These are phyloP conservation scores for Drosophila nannoptera DNA, from an alignment of 1,140 invertebrate genomes.

Conservation along the genomic window DNA sequence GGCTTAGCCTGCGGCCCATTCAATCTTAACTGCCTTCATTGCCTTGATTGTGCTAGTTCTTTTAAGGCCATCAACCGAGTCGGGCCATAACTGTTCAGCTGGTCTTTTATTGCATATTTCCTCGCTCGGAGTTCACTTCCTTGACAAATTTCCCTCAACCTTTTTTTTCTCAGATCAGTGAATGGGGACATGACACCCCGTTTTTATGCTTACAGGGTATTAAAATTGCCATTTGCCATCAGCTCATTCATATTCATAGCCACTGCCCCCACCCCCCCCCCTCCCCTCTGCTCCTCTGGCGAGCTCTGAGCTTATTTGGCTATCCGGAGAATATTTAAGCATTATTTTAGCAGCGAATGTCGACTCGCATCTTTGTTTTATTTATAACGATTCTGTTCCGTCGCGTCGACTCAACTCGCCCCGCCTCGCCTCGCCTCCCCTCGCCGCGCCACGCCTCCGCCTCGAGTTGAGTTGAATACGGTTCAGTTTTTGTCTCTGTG, in stretches of 20 bases:
- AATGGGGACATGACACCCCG: neutral
- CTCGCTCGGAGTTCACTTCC: neutral
- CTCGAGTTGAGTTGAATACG: neutral
- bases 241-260: slow-evolving; percentile 70
- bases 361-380: slow-evolving; percentile 55
- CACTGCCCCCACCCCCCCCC: neutral
- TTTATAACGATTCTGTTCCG: slow-evolving; percentile 57
- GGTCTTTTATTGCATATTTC: neutral
- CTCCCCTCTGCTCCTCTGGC: neutral
- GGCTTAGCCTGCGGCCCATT: no score
- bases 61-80: no score
- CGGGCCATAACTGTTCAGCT: no score
- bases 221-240: slow-evolving; percentile 24
- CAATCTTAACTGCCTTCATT: no score
- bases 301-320: slow-evolving; percentile 17
- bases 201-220: slow-evolving; percentile 14
- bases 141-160: neutral
- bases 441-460: neutral
- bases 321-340: slow-evolving; percentile 59
- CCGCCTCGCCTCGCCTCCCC: neutral
- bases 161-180: neutral
- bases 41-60: no score
- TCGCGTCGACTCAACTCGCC: neutral
- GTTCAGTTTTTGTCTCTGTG: slow-evolving; percentile 35
- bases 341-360: slow-evolving; percentile 38